Evolutionary conservation across 37 sponge, comb jelly and placozoan genomes (phyloP), one percentile per base, ranked within the genome.

Genomic region (Oscarella lobularis): DNA sequence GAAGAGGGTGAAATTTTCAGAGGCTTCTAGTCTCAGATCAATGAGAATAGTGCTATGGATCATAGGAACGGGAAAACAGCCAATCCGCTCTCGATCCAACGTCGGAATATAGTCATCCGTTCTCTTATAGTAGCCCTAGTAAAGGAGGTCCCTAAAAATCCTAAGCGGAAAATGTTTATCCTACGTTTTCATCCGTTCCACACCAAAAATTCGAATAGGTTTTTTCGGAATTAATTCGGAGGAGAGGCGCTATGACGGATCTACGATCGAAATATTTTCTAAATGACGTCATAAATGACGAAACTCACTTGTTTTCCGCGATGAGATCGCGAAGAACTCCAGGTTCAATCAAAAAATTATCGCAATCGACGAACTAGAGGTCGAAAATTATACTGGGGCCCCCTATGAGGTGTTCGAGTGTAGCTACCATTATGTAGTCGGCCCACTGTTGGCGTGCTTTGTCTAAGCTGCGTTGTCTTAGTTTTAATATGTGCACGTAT

Each of bases 181-280:
- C 80, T 54, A 86, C 90, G 66, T 39, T 38, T 0, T 85, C 78
- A 40, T 86, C 81, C 31, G 77, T 80, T 38, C 83, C 90, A 66
- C 81, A 75, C 93, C 93, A 92, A 74, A 83, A 92, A 78, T 92
- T 92, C 36, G 88, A 83, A 70, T 82, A 92, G 5, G 35, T 33
- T 2, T 68, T 39, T 0, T 74, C 39, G 3, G 9, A 38, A 1
- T 37, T 14, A 14, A 40, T 66, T 27, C 37, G 74, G 39, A 92
- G 67, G 81, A 92, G 80, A 2, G 93, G 93, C 6, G 84, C 88
- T 29, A 87, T 76, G 9, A 92, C 79, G 3, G 88, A 74, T 36
- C 90, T 90, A n/a, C n/a, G n/a, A n/a, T n/a, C n/a, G n/a, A n/a
- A n/a, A n/a, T n/a, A n/a, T n/a, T n/a, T n/a, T n/a, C n/a, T n/a